A percentile compares a stretch with the other conserved stretches of the same genome.
Evolutionary conservation across 2,113 vertebrate genomes (phyloP).

Genomic region (Oncorhynchus kisutch): DNA sequence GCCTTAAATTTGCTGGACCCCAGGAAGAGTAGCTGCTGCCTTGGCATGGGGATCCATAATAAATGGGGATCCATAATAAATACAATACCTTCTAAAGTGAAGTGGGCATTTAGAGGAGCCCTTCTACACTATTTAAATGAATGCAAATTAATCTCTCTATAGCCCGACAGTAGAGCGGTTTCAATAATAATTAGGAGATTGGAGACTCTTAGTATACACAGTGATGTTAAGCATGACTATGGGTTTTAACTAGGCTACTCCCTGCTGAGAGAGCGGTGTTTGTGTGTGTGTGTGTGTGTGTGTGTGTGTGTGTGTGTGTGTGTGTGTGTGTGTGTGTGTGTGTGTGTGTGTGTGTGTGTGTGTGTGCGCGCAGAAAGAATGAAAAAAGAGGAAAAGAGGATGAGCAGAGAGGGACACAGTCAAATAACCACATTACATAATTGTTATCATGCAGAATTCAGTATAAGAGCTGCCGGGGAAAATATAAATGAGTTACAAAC

Average conservation of each 20-base stretch:
- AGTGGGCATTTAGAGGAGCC: too few relatives aligned
- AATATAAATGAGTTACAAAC: slow-evolving; percentile 33
- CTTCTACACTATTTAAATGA: too few relatives aligned
- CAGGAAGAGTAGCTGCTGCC: too few relatives aligned
- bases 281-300: not conserved
- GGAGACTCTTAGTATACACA: not conserved
- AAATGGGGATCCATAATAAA: too few relatives aligned
- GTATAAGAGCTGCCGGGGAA: slow-evolving; percentile 12
- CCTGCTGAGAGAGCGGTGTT: not conserved
- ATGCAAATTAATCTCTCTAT: not conserved
- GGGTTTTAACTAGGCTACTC: not conserved
- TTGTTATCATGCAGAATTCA: not conserved
- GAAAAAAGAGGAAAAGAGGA: not conserved
- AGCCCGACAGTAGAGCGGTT: not conserved
- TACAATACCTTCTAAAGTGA: too few relatives aligned
- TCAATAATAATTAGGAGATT: not conserved
- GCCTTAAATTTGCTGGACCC: too few relatives aligned
- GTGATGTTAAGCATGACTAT: not conserved
- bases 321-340: not conserved
- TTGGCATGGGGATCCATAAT: too few relatives aligned
- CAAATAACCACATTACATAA: not conserved
- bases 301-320: not conserved
- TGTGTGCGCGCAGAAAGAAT: not conserved
- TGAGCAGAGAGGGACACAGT: not conserved
- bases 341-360: not conserved